These are phyloP conservation scores for Sisyra terminalis DNA, from an alignment of 2,888 invertebrate species.

Conservation along the genomic window DNA sequence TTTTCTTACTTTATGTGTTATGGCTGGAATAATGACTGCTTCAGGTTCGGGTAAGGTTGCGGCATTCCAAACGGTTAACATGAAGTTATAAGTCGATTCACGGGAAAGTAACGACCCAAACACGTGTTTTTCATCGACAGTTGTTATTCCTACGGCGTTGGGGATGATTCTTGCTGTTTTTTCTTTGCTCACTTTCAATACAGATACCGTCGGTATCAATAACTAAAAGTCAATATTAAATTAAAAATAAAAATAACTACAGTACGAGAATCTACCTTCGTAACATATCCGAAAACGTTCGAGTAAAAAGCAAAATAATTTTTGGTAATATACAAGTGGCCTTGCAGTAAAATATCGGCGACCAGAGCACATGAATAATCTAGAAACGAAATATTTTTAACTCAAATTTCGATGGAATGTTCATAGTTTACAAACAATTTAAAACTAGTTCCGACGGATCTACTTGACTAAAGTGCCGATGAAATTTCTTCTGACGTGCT, in stretches of 20 bases:
- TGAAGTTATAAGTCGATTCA: constrained; percentile 73
- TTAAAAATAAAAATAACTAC: neutral
- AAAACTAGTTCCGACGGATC: constrained; percentile 71
- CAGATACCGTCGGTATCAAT: constrained; percentile 72
- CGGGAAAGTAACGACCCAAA: constrained; percentile 82
- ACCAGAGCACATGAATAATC: constrained; percentile 88
- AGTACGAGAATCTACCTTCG: constrained; percentile 43
- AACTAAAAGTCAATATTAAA: constrained; percentile 36
- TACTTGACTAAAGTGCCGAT: constrained; percentile 71
- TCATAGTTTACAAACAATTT: constrained; percentile 46
- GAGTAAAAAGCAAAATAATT: constrained; percentile 94
- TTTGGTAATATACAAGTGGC: constrained; percentile 84
- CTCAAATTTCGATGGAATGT: no score
- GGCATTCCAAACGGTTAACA: constrained; percentile 71
- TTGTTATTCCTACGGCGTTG: constrained; percentile 80
- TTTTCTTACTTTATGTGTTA: constrained; percentile 10
- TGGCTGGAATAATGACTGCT: constrained; percentile 22
- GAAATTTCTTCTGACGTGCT: constrained; percentile 76
- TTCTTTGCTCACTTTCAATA: constrained; percentile 79
- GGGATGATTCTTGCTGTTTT: constrained; percentile 89
- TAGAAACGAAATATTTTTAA: constrained; percentile 35
- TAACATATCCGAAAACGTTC: constrained; percentile 87
- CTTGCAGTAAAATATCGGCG: constrained; percentile 83
- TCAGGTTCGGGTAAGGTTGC: constrained; percentile 29
- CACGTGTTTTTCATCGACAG: constrained; percentile 65